Conservation (phyloP, 2,113 vertebrate species). For the Gopherus evgoodei region DNA sequence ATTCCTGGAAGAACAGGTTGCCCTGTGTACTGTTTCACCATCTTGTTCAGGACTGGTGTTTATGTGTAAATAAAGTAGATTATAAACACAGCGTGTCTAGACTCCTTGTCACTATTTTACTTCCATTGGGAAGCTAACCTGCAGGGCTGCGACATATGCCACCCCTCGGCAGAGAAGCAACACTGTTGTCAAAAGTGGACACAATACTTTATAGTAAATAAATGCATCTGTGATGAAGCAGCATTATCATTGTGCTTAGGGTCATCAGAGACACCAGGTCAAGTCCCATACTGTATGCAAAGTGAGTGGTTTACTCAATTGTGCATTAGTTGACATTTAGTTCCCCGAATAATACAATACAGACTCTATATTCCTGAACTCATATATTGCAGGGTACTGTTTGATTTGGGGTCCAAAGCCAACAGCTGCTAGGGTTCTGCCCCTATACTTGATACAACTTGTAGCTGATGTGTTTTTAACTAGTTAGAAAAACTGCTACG, state of each 20-base stretch:
- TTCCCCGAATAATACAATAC: background rate
- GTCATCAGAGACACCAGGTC: background rate
- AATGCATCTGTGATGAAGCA: background rate
- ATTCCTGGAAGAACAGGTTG: background rate
- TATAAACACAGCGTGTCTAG: background rate
- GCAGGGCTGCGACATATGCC: background rate
- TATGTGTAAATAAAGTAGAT: background rate
- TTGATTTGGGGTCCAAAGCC: background rate
- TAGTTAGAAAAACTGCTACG: background rate
- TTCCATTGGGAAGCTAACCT: background rate
- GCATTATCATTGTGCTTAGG: background rate
- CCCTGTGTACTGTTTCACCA: background rate
- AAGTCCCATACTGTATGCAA: background rate
- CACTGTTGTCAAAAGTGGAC: background rate
- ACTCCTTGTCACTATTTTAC: background rate
- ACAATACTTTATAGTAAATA: background rate
- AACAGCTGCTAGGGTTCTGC: background rate
- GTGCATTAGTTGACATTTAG: background rate
- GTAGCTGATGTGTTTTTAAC: background rate
- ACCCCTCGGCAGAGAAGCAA: background rate
- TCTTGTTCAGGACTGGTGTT: background rate
- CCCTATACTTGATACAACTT: background rate
- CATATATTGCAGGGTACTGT: background rate
- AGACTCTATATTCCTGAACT: background rate
- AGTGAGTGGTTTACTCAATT: background rate